These are phyloP conservation scores for Champsocephalus esox DNA, from an alignment of 2,797 vertebrate genomes.

Conservation along the genomic window DNA sequence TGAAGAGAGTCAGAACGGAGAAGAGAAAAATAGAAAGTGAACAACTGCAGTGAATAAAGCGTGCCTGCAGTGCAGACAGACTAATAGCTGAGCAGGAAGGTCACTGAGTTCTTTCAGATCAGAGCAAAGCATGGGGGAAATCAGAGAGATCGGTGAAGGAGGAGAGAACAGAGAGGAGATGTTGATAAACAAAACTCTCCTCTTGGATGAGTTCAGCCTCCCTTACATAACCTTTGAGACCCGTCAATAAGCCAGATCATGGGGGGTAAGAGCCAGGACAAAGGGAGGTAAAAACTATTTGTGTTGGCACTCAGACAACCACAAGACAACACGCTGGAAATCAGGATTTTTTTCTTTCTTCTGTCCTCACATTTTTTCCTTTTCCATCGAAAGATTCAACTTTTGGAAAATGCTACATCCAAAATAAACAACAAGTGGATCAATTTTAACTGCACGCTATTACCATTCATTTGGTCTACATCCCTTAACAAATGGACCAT, in stretches of 20 bases:
- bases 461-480: conserved; percentile 2
- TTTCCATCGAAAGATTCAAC: conserved; percentile 11
- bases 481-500: conserved; percentile 26
- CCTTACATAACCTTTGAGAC: conserved; percentile 29
- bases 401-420: conserved; percentile 28
- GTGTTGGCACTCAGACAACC: conserved; percentile 41
- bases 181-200: conserved; percentile 79
- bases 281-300: conserved; percentile 52
- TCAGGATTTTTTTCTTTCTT: conserved; percentile 33
- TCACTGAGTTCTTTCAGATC: conserved; percentile 81
- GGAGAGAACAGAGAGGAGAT: conserved; percentile 36
- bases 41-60: conserved; percentile 72
- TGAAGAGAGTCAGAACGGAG: conserved; percentile 37
- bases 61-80: conserved; percentile 76
- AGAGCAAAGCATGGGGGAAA: conserved; percentile 33
- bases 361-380: conserved; percentile 13
- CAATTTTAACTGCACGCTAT: conserved; percentile 6
- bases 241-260: conserved; percentile 33
- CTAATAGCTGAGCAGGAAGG: conserved; percentile 80
- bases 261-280: conserved; percentile 30
- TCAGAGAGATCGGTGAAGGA: conserved; percentile 20
- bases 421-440: conserved; percentile 47
- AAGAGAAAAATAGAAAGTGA: conserved; percentile 29
- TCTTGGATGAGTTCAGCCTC: conserved; percentile 49
- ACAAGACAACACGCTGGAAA: conserved; percentile 52